A percentile compares a stretch with the other conserved stretches of the same genome.
phyloP scores from a whole-genome alignment of 2,113 vertebrate species.

The Psittacula cyanocephala region DNA sequence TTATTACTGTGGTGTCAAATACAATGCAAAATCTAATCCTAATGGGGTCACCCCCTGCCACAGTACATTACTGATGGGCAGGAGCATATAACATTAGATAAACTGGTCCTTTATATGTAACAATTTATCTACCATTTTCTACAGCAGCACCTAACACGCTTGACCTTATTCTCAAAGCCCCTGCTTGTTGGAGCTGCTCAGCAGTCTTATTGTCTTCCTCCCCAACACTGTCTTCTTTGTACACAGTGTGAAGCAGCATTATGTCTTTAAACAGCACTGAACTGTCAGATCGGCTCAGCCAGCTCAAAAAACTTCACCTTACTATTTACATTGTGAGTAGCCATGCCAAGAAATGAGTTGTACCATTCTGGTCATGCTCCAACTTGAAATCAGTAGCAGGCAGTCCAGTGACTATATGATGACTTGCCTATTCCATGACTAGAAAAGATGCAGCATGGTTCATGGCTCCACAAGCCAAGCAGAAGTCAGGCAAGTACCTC shows the following conservation, averaged over 20 bases:
- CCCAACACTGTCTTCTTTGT: background rate
- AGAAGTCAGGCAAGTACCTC: background rate
- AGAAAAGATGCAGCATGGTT: background rate
- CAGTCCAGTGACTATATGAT: background rate
- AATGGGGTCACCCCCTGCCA: background rate
- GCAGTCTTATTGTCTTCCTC: background rate
- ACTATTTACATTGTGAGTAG: background rate
- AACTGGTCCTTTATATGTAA: background rate
- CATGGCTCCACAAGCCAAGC: background rate
- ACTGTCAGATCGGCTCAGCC: background rate
- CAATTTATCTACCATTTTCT: background rate
- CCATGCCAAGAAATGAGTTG: background rate
- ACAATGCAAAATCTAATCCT: background rate
- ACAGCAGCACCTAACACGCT: background rate
- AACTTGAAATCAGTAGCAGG: background rate
- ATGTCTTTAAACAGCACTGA: background rate
- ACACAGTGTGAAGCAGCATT: rapidly evolving
- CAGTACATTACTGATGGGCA: background rate
- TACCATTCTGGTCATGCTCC: background rate
- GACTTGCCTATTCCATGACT: background rate
- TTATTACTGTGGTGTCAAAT: background rate
- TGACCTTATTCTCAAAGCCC: background rate
- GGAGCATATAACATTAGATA: background rate
- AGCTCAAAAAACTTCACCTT: background rate
- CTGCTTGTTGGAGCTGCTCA: background rate